phyloP scores from a whole-genome alignment of 2,888 invertebrate species.

The Machimus rusticus region DNA sequence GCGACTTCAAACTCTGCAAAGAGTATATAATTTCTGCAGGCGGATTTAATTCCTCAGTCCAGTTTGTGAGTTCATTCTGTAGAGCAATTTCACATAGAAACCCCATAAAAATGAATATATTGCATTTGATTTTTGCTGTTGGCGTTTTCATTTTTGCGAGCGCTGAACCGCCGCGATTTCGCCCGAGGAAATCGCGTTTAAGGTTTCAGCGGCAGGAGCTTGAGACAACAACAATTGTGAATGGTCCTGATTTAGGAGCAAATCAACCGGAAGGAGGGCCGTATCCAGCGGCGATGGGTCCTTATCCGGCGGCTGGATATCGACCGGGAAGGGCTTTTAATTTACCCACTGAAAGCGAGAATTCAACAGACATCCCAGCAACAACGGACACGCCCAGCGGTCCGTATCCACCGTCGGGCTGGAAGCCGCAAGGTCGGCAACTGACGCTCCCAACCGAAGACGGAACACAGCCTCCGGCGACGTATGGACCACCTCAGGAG shows the following conservation, averaged over 20 bases:
- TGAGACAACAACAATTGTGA: not conserved
- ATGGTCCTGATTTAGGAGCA: not conserved
- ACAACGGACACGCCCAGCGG: not conserved
- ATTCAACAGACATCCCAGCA: not conserved
- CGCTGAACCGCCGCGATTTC: conserved; percentile 19
- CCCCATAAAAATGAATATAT: not conserved
- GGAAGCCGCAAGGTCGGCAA: conserved; percentile 34
- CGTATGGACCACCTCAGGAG: conserved; percentile 11
- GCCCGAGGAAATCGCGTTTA: not conserved
- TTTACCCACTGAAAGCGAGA: conserved; percentile 24
- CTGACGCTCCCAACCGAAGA: conserved; percentile 23
- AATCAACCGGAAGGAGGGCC: conserved; percentile 14
- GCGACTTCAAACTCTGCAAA: not conserved
- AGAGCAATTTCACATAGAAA: not conserved
- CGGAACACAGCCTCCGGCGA: not conserved
- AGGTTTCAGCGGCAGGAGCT: conserved; percentile 18
- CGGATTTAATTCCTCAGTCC: not conserved
- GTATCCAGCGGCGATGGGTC: conserved; percentile 29
- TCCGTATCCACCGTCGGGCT: conserved; percentile 37
- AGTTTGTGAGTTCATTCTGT: conserved; percentile 6
- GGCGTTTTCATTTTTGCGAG: not conserved
- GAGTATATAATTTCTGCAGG: conserved; percentile 15
- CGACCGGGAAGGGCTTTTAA: conserved; percentile 43
- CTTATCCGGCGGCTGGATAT: conserved; percentile 39
- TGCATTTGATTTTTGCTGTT: not conserved